A percentile compares a stretch with the other conserved stretches of the same genome.
Conservation (phyloP, 2,113 vertebrate genomes). For the Pseudopipra pipra region DNA sequence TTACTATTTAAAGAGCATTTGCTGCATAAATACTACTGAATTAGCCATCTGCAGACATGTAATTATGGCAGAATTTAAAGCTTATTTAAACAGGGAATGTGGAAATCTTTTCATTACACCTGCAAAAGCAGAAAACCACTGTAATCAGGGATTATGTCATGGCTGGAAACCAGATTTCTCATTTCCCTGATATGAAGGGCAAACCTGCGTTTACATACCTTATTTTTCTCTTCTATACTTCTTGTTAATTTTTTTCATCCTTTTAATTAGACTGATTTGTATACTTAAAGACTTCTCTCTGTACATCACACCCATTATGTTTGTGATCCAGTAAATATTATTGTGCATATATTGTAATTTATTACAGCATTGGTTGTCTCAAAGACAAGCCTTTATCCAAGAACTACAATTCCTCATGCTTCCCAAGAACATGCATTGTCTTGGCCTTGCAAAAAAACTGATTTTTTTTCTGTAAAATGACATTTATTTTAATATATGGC, state of each 20-base stretch:
- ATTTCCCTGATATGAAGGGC: background rate
- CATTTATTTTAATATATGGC: background rate
- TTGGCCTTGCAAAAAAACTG: background rate
- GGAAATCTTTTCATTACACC: constrained; percentile 48
- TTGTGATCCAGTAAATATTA: background rate
- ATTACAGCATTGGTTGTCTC: background rate
- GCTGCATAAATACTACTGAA: constrained; percentile 21
- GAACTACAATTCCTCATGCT: background rate
- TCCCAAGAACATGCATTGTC: rapidly evolving
- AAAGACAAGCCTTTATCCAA: background rate
- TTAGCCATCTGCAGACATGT: constrained; percentile 48
- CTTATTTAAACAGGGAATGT: constrained; percentile 24
- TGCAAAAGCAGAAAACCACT: constrained; percentile 40
- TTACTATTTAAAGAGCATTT: constrained; percentile 42
- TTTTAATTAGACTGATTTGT: background rate
- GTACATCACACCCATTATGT: background rate
- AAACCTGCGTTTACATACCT: background rate
- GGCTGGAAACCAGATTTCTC: constrained; percentile 2
- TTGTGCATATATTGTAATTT: background rate
- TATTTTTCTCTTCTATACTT: background rate
- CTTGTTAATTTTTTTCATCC: background rate
- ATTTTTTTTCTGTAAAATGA: background rate
- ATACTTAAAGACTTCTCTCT: background rate
- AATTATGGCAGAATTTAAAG: constrained; percentile 49
- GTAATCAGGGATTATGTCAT: constrained; percentile 21